Evolutionary conservation across 2,113 vertebrate genomes (phyloP).

Genomic region (Myrmophylax atrothorax): DNA sequence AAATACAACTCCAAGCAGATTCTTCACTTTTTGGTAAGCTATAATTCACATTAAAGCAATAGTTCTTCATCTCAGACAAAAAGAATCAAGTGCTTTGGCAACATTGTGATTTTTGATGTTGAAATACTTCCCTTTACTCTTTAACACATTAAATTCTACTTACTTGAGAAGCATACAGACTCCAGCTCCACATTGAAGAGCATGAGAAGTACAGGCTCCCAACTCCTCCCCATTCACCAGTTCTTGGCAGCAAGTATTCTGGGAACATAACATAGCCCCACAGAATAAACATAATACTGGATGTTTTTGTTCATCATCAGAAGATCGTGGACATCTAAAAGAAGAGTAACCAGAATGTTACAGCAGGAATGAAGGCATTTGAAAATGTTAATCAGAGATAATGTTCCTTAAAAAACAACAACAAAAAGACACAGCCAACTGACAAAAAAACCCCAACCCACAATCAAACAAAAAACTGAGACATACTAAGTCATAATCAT

Average conservation of each 20-base stretch:
- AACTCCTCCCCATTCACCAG: slow-evolving; percentile 89
- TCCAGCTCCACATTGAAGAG: slow-evolving; percentile 91
- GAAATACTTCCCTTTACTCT: neutral
- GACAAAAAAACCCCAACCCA: neutral
- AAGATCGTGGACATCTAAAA: slow-evolving; percentile 89
- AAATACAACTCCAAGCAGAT: neutral
- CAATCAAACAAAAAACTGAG: neutral
- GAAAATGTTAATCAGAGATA: neutral
- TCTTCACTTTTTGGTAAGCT: neutral
- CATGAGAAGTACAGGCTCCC: slow-evolving; percentile 93
- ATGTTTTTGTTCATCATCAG: slow-evolving; percentile 91
- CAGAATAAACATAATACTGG: slow-evolving; percentile 95
- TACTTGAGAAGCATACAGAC: slow-evolving; percentile 97
- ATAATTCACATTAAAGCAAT: neutral
- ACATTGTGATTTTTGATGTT: neutral
- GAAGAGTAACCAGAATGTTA: neutral
- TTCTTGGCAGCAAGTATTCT: slow-evolving; percentile 92
- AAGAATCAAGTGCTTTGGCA: neutral
- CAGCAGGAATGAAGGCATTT: neutral
- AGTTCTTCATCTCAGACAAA: neutral
- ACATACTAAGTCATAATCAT: neutral
- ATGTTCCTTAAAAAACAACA: neutral
- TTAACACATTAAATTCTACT: neutral
- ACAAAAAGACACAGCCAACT: neutral
- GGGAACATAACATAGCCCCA: slow-evolving; percentile 92